A percentile compares a stretch with the other conserved stretches of the same genome.
phyloP scores from a whole-genome alignment of 2,888 invertebrate species.

The Conistra vaccinii region DNA sequence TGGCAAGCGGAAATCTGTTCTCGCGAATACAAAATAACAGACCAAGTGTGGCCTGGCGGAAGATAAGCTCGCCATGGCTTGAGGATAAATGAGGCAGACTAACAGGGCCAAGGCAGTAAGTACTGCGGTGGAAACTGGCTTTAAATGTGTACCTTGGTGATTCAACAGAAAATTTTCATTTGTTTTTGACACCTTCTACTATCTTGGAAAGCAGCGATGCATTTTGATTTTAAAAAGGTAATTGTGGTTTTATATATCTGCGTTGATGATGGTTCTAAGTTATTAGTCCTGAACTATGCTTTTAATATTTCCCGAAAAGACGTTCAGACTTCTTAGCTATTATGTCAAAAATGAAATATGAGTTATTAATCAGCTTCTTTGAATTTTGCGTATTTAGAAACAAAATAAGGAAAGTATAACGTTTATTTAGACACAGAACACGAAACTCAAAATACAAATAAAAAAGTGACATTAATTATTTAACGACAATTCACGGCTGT shows the following conservation, averaged over 20 bases:
- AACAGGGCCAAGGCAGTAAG: conserved; percentile 79
- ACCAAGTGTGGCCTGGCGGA: conserved; percentile 80
- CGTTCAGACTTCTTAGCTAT: background rate
- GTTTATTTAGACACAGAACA: background rate
- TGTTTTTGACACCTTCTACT: background rate
- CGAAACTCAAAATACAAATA: no score
- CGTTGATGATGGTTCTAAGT: background rate
- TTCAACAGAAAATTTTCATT: background rate
- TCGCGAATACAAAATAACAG: conserved; percentile 86
- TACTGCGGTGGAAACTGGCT: conserved; percentile 19
- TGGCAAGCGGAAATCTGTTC: conserved; percentile 87
- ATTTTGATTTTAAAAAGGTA: background rate
- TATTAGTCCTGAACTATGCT: background rate
- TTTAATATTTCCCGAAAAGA: background rate
- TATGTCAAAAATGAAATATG: background rate
- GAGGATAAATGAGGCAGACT: conserved; percentile 76
- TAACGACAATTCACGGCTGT: no score
- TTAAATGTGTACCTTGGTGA: background rate
- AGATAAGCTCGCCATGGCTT: conserved; percentile 73
- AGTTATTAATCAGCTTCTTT: conserved; percentile 2
- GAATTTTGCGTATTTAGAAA: background rate
- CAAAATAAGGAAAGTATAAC: background rate
- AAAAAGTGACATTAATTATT: no score
- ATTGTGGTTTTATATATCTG: background rate
- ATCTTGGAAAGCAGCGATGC: background rate